A percentile compares a stretch with the other conserved stretches of the same genome.
phyloP scores from a whole-genome alignment of 2,888 invertebrate species.

The Sclerodermus sp. region DNA sequence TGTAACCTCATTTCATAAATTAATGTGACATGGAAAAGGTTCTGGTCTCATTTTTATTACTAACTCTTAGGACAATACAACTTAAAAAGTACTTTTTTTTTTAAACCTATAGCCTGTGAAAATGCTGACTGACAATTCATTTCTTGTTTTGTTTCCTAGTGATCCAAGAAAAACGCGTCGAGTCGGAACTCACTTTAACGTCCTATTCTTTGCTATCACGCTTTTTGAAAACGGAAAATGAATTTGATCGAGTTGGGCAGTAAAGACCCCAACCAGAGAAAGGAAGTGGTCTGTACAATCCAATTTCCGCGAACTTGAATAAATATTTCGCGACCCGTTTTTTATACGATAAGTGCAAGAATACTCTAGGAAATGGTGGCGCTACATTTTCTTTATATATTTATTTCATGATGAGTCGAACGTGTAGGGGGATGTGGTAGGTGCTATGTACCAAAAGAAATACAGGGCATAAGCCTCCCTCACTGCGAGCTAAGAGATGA shows the following conservation, averaged over 20 bases:
- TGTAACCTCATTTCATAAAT: slow-evolving; percentile 27
- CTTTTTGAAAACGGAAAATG: too few relatives aligned
- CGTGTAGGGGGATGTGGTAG: slow-evolving; percentile 37
- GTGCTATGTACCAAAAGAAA: slow-evolving; percentile 35
- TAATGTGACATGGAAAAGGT: slow-evolving; percentile 48
- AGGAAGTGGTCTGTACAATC: slow-evolving; percentile 11
- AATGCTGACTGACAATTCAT: slow-evolving; percentile 29
- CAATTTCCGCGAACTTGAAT: slow-evolving; percentile 11
- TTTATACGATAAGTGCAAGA: slow-evolving; percentile 20
- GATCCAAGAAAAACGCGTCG: too few relatives aligned
- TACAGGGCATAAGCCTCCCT: slow-evolving; percentile 47
- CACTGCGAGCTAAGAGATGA: slow-evolving; percentile 50
- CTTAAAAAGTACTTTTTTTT: slow-evolving; percentile 36
- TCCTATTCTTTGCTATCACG: too few relatives aligned
- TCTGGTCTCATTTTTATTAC: slow-evolving; percentile 54
- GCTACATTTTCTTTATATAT: slow-evolving; percentile 17
- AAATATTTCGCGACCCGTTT: slow-evolving; percentile 19
- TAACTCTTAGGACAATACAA: slow-evolving; percentile 54
- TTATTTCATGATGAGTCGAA: slow-evolving; percentile 28
- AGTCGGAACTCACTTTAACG: too few relatives aligned
- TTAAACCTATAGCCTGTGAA: slow-evolving; percentile 47
- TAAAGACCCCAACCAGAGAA: slow-evolving; percentile 24
- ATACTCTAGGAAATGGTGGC: slow-evolving; percentile 30
- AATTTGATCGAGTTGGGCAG: slow-evolving; percentile 22
- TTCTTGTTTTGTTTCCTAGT: slow-evolving; percentile 10